Percentiles rank a stretch among this genome's conserved stretches.
Evolutionary conservation across 2,113 vertebrate species (phyloP).

Genomic region (Pseudorectes ferrugineus): DNA sequence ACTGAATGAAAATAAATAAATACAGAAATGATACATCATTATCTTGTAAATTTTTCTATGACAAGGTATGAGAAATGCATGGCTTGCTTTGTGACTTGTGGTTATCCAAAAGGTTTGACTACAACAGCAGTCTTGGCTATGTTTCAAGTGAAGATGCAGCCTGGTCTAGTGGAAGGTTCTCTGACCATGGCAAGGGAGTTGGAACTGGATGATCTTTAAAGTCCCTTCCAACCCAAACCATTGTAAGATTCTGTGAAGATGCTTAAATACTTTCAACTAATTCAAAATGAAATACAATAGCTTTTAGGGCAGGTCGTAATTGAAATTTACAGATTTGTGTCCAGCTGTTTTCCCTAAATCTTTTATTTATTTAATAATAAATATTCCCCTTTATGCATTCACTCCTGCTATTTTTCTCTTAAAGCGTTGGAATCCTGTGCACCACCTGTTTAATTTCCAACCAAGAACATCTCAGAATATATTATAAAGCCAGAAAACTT

Average conservation of each 20-base stretch:
- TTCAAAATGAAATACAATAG: not conserved
- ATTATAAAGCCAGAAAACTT: not conserved
- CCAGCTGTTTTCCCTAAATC: not conserved
- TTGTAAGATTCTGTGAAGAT: not conserved
- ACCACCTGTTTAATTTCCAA: not conserved
- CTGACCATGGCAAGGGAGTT: not conserved
- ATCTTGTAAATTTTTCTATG: not conserved
- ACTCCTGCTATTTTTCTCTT: not conserved
- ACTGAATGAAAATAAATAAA: not conserved
- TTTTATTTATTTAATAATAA: not conserved
- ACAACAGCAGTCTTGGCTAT: accelerated
- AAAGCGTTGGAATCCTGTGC: not conserved
- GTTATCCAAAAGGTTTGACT: not conserved
- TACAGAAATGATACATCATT: not conserved
- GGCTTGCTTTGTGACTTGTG: not conserved
- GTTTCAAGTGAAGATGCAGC: not conserved
- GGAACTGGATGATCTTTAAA: not conserved
- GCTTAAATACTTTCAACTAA: not conserved
- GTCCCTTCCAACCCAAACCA: not conserved
- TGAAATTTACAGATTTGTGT: not conserved
- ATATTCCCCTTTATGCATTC: not conserved
- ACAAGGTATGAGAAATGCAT: not conserved
- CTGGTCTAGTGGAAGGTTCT: not conserved
- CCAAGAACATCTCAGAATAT: not conserved
- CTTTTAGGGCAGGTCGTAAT: not conserved